Evolutionary conservation across 2,797 vertebrate genomes (phyloP), one percentile per base, ranked within the genome.

Genomic region (Rallus crepitans): DNA sequence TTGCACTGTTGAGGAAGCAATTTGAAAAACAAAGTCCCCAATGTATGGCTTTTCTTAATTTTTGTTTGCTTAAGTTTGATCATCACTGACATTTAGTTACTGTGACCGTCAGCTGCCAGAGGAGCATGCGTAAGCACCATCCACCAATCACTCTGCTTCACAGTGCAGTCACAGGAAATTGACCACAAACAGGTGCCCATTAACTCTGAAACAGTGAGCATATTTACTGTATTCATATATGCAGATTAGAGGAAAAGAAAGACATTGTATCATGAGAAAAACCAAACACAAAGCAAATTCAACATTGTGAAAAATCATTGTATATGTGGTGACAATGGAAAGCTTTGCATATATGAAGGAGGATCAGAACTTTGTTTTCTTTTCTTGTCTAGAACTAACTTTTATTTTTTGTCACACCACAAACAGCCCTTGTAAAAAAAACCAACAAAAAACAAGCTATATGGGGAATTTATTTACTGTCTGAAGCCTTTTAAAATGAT

Each of bases 81-180:
- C 9, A 18, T 33, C 35, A 11, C 15, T 70, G 25, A 40, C 25
- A 35, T 59, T 79, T 63, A 12, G 3, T 33, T 45, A n/a, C 31
- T 42, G 6, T 56, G 48, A 20, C 12, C 12, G 16, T 48, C 37
- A 82, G 12, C 31, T 73, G 23, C 3, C 48, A 57, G 4, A 6
- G 31, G 19, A 56, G 5, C n/a, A 30, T 4, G 7, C 4, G 8
- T 5, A 33, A 53, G 11, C 5, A 28, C 12, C 2, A 0, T 59
- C 14, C 28, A 45, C 52, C 33, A 23, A 56, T 15, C 9, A 12
- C 35, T 78, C 35, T 27, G 8, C 7, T 33, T 35, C 37, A 10
- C 23, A 24, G 27, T 13, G 17, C 39, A 24, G 17, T 56, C 55
- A 19, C 24, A 88, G 68, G 35, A 28, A 53, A 20, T 14, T n/a